Evolutionary conservation across 1,140 invertebrate genomes (phyloP), one percentile per base, ranked within the genome.

Genomic region (Heliconius himera): DNA sequence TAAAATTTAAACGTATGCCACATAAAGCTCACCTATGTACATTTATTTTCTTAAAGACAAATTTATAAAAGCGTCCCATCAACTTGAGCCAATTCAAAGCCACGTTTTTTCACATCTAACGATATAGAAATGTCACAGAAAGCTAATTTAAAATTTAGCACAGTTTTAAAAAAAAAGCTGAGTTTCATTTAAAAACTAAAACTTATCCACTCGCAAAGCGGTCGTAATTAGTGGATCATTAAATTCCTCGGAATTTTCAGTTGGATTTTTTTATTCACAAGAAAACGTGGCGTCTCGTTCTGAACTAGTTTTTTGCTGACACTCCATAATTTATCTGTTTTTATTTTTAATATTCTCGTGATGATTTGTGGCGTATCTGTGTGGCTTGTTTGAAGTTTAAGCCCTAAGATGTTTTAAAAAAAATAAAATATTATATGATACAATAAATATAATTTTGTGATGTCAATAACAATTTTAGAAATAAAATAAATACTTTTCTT

Each of bases 171-270:
- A 73, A 51, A 51, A 51, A 46, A 51, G 71, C 70, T 29, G 72
- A 76, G 38, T 8, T 70, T 71, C n/a, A 66, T 66, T 66, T 66
- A 66, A 66, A 66, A 66, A 11, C 36, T 71, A 41, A 81, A 81
- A 77, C 51, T 66, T 74, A 81, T 51, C 70, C 76, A 71, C 72
- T 33, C 73, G 70, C 72, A 73, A 81, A 74, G 79, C 51, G 33
- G 66, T 66, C 60, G 78, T 77, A 81, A 81, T 81, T 81, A 81
- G 76, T 81, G 80, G 29, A 74, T 81, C 80, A 77, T 81, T 81
- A 74, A 79, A 79, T 73, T 74, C 66, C 71, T 81, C 73, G 76
- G 33, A 60, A 81, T 77, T 77, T 81, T 74, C 41, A 78, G 76
- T 77, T 33, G 38, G 49, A 77, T 70, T 66, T 66, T 66, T 51